Evolutionary conservation across 2,113 vertebrate species (phyloP).

Genomic region (Eolophus roseicapilla): DNA sequence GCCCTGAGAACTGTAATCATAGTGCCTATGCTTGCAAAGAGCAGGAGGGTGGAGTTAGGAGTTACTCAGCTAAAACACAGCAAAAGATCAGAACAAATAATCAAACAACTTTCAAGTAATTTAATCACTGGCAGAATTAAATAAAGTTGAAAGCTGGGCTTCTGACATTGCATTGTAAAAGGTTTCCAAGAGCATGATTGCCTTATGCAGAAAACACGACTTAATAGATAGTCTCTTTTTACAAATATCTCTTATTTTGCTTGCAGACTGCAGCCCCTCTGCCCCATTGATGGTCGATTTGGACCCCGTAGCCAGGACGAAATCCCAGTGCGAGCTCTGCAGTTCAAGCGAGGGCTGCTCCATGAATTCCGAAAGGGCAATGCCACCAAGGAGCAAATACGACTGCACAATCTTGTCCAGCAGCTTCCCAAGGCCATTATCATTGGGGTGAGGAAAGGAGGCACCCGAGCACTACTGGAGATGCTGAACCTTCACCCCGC

Average conservation of each 20-base stretch:
- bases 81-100: not conserved
- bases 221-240: not conserved
- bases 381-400: slow-evolving; percentile 86
- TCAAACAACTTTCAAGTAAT: not conserved
- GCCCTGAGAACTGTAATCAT: not conserved
- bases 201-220: not conserved
- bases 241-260: not conserved
- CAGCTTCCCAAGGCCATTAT: slow-evolving; percentile 95
- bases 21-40: not conserved
- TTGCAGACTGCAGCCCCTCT: slow-evolving; percentile 89
- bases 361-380: slow-evolving; percentile 89
- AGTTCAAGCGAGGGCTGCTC: slow-evolving; percentile 87
- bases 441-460: slow-evolving; percentile 94
- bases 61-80: not conserved
- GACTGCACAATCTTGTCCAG: slow-evolving; percentile 87
- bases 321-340: slow-evolving; percentile 83
- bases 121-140: not conserved
- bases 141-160: not conserved
- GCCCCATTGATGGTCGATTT: slow-evolving; percentile 83
- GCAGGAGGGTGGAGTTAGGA: not conserved
- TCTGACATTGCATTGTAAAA: not conserved
- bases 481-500: slow-evolving; percentile 96
- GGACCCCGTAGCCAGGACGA: slow-evolving; percentile 75
- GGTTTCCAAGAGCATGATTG: not conserved
- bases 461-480: slow-evolving; percentile 92